Evolutionary conservation across 1,140 invertebrate species (phyloP), one percentile per base, ranked within the genome.

Genomic region (Planococcus citri): DNA sequence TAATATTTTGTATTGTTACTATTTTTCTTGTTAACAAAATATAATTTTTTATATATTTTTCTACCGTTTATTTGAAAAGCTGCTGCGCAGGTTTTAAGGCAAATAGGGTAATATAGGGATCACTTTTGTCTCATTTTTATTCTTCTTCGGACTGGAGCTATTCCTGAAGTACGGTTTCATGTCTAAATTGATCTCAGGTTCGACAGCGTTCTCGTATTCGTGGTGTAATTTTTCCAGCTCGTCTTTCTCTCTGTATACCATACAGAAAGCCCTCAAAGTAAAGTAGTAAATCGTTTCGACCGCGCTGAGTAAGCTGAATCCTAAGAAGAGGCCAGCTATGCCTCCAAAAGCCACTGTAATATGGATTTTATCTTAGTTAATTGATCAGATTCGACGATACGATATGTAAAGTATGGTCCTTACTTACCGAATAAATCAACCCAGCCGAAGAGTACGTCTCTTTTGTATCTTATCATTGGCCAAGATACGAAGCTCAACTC

Each of bases 371-470:
- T n/a, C n/a, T 51, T 6, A 20, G 41, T 51, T 9, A 3, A 17
- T 51, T 4, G 10, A 51, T n/a, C n/a, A 51, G 41, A 51, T 37
- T 37, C 14, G 14, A 37, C 33, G 33, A 8, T 8, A 37, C 33
- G 33, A 37, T 37, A 51, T 2, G n/a, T 51, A 51, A 17, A 51
- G 41, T 6, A 24, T 2, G 17, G 20, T 33, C 9, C 68, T 3
- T 21, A 24, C 71, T 72, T 73, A 77, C 77, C 87, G 51, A 89
- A 75, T 51, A 90, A 79, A 79, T 90, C 88, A 0, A 89, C 85
- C 87, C 87, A 89, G 60, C 88, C 88, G 74, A 90, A 89, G 21
- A 88, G 79, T 1, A 89, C 86, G 76, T 89, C 86, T 24, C 87
- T 81, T 74, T 87, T 88, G 74, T 87, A 89, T 2, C 84, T 77